Conservation (phyloP, 2,797 vertebrate genomes). For the Neopelma chrysocephalum region DNA sequence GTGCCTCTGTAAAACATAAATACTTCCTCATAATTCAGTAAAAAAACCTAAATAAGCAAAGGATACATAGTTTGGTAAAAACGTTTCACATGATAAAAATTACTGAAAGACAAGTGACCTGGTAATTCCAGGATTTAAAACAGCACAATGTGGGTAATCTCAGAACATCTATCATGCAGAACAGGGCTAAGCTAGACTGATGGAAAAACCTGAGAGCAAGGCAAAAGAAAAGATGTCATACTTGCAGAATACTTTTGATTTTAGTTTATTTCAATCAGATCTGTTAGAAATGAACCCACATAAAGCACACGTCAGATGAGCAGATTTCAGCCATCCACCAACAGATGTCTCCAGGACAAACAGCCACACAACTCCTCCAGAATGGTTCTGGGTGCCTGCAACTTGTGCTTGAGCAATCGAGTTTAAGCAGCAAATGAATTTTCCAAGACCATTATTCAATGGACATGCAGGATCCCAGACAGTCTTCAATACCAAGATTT, state of each 20-base stretch:
- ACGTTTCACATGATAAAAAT: neutral
- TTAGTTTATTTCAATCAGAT: neutral
- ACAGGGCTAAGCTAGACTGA: neutral
- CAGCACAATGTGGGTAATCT: neutral
- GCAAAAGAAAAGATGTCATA: neutral
- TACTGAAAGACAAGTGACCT: neutral
- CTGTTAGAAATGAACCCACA: neutral
- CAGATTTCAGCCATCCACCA: neutral
- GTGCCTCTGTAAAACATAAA: neutral
- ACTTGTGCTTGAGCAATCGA: neutral
- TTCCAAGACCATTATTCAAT: neutral
- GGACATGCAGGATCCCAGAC: neutral
- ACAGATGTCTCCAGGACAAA: neutral
- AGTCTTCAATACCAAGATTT: neutral
- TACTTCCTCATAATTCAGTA: neutral
- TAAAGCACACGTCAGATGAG: neutral
- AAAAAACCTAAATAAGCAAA: fast-evolving
- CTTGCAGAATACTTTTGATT: neutral
- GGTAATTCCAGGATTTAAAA: neutral
- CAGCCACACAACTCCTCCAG: neutral
- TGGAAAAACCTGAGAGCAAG: neutral
- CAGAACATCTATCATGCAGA: neutral
- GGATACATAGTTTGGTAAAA: neutral
- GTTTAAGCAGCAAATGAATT: neutral
- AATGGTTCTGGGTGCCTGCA: neutral